Percentiles rank a stretch among this genome's conserved stretches.
phyloP scores from a whole-genome alignment of 2,797 vertebrate species.

The Staurois parvus region DNA sequence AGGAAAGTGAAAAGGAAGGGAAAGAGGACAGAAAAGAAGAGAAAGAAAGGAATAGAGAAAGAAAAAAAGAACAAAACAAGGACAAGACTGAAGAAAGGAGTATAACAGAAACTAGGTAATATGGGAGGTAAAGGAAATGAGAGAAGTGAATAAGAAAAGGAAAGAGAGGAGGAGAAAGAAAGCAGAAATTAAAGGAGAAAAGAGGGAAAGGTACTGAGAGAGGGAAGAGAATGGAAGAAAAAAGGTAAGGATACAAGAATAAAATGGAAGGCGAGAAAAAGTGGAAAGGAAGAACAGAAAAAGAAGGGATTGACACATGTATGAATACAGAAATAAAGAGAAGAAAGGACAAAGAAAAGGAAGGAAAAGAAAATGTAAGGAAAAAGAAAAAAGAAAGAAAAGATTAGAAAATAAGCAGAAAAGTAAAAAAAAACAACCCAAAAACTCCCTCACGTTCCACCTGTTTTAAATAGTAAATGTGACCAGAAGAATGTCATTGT shows the following conservation, averaged over 20 bases:
- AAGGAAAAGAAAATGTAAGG: background rate
- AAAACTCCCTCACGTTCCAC: too few species aligned
- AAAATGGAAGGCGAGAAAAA: too few species aligned
- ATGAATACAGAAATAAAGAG: too few species aligned
- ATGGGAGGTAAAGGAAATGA: background rate
- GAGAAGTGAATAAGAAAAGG: background rate
- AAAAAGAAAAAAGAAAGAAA: too few species aligned
- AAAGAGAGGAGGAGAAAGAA: background rate
- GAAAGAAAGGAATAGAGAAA: background rate
- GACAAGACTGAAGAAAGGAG: too few species aligned
- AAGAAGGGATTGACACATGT: background rate
- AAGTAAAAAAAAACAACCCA: too few species aligned
- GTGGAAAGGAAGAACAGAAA: background rate
- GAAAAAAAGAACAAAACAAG: background rate
- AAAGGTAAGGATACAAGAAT: too few species aligned
- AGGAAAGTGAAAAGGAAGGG: background rate
- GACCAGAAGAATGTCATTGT: slow-evolving; percentile 1
- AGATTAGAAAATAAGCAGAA: background rate
- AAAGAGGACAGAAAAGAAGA: background rate
- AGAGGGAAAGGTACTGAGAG: background rate
- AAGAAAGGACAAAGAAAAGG: background rate
- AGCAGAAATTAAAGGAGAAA: background rate
- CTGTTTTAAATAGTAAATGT: too few species aligned
- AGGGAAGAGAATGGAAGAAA: too few species aligned
- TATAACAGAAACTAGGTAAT: background rate